phyloP scores from a whole-genome alignment of 2,888 invertebrate species.

The Calliscelio sp. region DNA sequence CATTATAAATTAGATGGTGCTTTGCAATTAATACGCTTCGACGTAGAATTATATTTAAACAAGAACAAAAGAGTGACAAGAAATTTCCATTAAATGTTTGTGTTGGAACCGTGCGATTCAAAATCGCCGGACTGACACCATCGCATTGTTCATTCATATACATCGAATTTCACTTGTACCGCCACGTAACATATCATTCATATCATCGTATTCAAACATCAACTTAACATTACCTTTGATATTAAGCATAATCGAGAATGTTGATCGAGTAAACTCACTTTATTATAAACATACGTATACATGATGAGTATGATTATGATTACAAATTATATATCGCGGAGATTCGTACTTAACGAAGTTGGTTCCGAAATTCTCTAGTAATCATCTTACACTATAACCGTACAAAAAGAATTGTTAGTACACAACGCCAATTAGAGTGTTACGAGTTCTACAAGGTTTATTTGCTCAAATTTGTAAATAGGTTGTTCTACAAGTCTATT shows the following conservation, averaged over 20 bases:
- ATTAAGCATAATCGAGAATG: conserved; percentile 28
- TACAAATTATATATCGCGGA: neutral
- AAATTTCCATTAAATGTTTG: no score
- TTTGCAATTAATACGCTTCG: conserved; percentile 80
- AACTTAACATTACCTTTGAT: conserved; percentile 25
- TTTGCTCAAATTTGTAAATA: conserved; percentile 63
- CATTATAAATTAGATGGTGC: conserved; percentile 80
- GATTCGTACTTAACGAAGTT: neutral
- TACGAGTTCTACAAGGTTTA: conserved; percentile 25
- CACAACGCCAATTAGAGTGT: conserved; percentile 51
- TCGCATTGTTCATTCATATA: conserved; percentile 74
- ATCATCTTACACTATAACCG: conserved; percentile 31
- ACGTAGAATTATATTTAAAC: conserved; percentile 74
- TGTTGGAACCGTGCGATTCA: conserved; percentile 14
- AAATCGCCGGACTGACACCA: conserved; percentile 73
- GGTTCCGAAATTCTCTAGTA: conserved; percentile 22
- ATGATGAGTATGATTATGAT: no score
- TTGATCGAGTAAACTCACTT: conserved; percentile 14
- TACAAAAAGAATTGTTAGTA: conserved; percentile 56
- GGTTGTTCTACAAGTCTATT: conserved; percentile 3
- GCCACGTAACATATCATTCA: conserved; percentile 71
- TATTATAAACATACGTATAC: conserved; percentile 25
- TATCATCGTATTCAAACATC: conserved; percentile 37
- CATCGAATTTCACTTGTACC: conserved; percentile 78
- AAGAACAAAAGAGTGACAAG: no score